Evolutionary conservation across 2,888 invertebrate species (phyloP).

Genomic region (Deroplatys truncata): DNA sequence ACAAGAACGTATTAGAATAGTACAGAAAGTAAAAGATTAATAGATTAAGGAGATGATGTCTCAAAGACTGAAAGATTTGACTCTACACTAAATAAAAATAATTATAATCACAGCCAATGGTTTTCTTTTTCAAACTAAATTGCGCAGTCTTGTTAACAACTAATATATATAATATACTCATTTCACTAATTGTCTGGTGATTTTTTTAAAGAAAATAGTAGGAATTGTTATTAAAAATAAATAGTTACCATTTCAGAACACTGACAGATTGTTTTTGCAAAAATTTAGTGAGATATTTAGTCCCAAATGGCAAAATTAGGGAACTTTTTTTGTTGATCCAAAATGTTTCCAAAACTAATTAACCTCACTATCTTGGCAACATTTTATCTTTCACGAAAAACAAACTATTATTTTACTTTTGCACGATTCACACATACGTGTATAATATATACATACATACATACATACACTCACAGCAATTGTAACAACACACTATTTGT

Average conservation of each 20-base stretch:
- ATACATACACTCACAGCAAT: slow-evolving; percentile 21
- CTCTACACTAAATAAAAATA: slow-evolving; percentile 24
- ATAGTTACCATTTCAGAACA: slow-evolving; percentile 11
- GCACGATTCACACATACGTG: slow-evolving; percentile 20
- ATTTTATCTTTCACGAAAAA: slow-evolving; percentile 7
- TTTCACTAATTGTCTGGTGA: slow-evolving; percentile 20
- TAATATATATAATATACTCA: slow-evolving; percentile 18
- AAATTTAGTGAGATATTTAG: slow-evolving; percentile 6
- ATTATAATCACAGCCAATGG: slow-evolving; percentile 30
- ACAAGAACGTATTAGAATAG: slow-evolving; percentile 9
- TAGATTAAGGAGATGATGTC: slow-evolving; percentile 10
- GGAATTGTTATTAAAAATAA: slow-evolving; percentile 15
- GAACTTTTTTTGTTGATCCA: neutral
- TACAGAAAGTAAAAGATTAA: slow-evolving; percentile 24
- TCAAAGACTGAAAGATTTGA: slow-evolving; percentile 23
- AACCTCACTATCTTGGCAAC: neutral
- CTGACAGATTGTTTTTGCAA: slow-evolving; percentile 13
- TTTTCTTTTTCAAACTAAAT: slow-evolving; percentile 24
- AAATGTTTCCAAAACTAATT: slow-evolving; percentile 1
- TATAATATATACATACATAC: slow-evolving; percentile 1
- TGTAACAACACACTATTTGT: slow-evolving; percentile 14
- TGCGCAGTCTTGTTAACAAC: slow-evolving; percentile 26
- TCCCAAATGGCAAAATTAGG: slow-evolving; percentile 5
- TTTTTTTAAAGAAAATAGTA: slow-evolving; percentile 18
- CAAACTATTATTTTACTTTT: neutral